Percentiles rank a stretch among this genome's conserved stretches.
Evolutionary conservation across 2,797 vertebrate genomes (phyloP).

Genomic region (Astyanax mexicanus): DNA sequence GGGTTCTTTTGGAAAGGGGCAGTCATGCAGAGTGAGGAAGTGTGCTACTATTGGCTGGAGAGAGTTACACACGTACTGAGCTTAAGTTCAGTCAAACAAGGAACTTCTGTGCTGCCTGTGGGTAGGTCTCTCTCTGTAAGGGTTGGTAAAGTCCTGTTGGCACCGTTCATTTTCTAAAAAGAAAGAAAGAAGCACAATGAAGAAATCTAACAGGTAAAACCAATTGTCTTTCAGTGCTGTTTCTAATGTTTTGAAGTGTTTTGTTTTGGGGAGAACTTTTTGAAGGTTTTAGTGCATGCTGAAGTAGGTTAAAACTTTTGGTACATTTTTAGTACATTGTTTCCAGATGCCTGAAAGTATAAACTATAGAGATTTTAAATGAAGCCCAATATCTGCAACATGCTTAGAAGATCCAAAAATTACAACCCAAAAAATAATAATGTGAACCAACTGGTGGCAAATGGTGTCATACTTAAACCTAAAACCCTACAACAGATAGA

Average conservation of each 20-base stretch:
- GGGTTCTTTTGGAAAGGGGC: constrained; percentile 58
- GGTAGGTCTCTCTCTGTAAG: constrained; percentile 38
- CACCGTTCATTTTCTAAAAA: constrained; percentile 47
- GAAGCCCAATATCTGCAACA: constrained; percentile 2
- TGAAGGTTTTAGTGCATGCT: background rate
- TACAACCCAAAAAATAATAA: too few relatives aligned
- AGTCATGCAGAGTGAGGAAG: constrained; percentile 60
- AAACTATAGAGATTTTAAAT: constrained; percentile 18
- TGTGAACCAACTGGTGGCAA: constrained; percentile 9
- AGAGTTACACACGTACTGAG: constrained; percentile 53
- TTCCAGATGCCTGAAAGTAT: constrained; percentile 22
- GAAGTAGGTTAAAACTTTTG: constrained; percentile 5
- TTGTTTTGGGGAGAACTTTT: background rate
- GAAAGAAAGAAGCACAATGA: constrained; percentile 73
- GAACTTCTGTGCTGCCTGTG: constrained; percentile 68
- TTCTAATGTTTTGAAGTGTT: background rate
- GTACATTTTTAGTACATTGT: background rate
- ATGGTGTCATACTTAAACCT: background rate
- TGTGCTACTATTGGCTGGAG: constrained; percentile 70
- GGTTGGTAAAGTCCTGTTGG: constrained; percentile 46
- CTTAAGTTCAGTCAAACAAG: constrained; percentile 74
- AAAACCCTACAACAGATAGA: too few relatives aligned
- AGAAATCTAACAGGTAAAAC: constrained; percentile 79
- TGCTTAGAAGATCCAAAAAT: background rate
- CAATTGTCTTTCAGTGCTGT: constrained; percentile 13